Conservation (phyloP, 2,797 vertebrate genomes). For the Aphelocoma californica region DNA sequence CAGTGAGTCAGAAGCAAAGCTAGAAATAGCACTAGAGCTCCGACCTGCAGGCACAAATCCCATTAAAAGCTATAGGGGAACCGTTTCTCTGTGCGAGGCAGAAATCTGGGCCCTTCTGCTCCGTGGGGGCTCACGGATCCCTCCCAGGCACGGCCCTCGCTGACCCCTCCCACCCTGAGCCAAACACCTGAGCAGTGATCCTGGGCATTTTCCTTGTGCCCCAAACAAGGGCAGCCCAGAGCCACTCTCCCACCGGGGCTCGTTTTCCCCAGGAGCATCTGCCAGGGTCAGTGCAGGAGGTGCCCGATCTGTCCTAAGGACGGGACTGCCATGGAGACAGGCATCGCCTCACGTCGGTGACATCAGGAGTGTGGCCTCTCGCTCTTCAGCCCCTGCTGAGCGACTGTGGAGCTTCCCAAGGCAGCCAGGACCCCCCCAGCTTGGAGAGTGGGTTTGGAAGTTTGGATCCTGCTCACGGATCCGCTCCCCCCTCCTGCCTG, state of each 20-base stretch:
- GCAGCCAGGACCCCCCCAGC: accelerated
- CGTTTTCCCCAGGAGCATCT: not conserved
- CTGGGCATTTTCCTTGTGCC: accelerated
- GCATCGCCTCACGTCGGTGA: not conserved
- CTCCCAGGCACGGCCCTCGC: not conserved
- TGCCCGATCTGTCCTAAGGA: not conserved
- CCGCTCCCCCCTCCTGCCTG: accelerated
- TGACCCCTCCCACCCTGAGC: not conserved
- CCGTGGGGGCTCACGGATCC: accelerated
- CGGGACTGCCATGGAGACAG: not conserved
- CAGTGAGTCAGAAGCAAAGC: slow-evolving; percentile 62
- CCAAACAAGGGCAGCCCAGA: not conserved
- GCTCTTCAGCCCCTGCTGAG: not conserved
- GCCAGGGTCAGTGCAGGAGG: not conserved
- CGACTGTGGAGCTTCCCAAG: not conserved
- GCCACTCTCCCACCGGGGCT: not conserved
- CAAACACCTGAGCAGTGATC: not conserved
- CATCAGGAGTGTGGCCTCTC: not conserved
- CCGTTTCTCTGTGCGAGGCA: not conserved
- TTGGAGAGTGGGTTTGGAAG: not conserved
- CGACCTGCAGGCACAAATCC: slow-evolving; percentile 60
- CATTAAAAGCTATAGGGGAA: slow-evolving; percentile 39
- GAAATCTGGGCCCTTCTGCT: not conserved
- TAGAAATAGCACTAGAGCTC: slow-evolving; percentile 65
- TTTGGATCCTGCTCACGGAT: not conserved